Conservation (phyloP, 2,113 vertebrate species). For the Microcebus lehilahytsara region DNA sequence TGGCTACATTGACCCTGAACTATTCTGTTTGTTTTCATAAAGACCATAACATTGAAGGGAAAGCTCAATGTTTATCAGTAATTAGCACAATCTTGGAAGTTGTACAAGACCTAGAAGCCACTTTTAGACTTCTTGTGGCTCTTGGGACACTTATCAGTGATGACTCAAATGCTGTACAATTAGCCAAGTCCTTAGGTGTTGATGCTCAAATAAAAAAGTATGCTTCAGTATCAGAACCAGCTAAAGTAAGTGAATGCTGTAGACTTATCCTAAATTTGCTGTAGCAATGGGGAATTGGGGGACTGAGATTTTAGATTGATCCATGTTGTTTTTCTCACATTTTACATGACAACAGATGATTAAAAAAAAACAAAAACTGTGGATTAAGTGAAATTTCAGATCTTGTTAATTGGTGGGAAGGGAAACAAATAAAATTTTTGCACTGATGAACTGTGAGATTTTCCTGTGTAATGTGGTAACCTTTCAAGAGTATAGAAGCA, state of each 20-base stretch:
- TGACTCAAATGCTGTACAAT: conserved; percentile 91
- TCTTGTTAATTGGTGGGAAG: conserved; percentile 59
- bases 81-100: conserved; percentile 94
- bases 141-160: conserved; percentile 94
- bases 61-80: conserved; percentile 97
- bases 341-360: conserved; percentile 77
- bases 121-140: conserved; percentile 96
- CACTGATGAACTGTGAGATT: conserved; percentile 73
- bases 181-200: conserved; percentile 95
- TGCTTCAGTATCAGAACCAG: conserved; percentile 91
- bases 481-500: conserved; percentile 39
- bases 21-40: conserved; percentile 93
- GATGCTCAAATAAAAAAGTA: conserved; percentile 96
- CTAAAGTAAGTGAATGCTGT: conserved; percentile 96
- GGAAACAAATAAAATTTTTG: conserved; percentile 79
- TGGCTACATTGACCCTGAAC: conserved; percentile 95
- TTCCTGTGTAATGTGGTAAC: conserved; percentile 63
- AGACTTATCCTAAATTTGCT: conserved; percentile 94
- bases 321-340: conserved; percentile 58
- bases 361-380: conserved; percentile 67
- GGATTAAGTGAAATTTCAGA: conserved; percentile 77
- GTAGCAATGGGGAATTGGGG: conserved; percentile 49
- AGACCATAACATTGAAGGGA: conserved; percentile 93
- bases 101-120: conserved; percentile 95
- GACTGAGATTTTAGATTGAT: conserved; percentile 55